These are phyloP conservation scores for Araneus ventricosus DNA, from an alignment of 1,140 invertebrate genomes.

Conservation along the genomic window DNA sequence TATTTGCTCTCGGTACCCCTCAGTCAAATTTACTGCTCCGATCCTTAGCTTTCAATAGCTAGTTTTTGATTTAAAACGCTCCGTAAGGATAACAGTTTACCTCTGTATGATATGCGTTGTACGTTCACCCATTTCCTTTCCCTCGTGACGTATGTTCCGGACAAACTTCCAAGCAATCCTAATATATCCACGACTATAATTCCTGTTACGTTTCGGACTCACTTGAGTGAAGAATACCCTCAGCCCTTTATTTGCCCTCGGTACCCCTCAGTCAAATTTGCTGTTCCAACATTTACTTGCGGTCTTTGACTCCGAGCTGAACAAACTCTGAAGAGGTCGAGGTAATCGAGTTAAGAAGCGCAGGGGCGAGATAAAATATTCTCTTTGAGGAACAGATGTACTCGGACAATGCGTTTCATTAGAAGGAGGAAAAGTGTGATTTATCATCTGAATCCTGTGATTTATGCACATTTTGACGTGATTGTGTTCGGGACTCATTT, in stretches of 20 bases:
- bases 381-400: neutral
- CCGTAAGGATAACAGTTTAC: no score
- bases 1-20: neutral
- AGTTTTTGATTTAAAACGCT: neutral
- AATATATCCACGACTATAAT: neutral
- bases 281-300: neutral
- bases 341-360: constrained; percentile 31
- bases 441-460: neutral
- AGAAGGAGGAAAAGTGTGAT: neutral
- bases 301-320: neutral
- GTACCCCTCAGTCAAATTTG: neutral
- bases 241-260: neutral
- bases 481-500: neutral
- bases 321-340: neutral
- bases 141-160: neutral
- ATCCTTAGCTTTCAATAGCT: no score
- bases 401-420: neutral
- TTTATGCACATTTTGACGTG: neutral
- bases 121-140: no score
- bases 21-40: neutral
- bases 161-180: neutral
- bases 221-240: neutral
- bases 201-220: neutral
- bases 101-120: no score
- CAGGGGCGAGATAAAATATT: neutral